Percentiles rank a stretch among this genome's conserved stretches.
Conservation (phyloP, 2,888 invertebrate genomes). For the Drosophila lutescens region DNA sequence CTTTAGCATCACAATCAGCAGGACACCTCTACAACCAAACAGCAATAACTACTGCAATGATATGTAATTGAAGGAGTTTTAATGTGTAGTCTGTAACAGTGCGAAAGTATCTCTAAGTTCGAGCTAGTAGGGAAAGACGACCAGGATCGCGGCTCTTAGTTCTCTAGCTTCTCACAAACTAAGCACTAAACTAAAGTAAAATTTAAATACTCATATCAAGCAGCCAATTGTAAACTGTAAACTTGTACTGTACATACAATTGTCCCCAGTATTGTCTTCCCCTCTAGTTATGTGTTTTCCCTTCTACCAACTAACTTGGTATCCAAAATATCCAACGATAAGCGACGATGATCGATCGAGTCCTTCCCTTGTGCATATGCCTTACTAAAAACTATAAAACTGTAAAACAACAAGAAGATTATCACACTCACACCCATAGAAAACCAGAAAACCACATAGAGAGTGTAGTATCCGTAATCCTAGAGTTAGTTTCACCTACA, state of each 20-base stretch:
- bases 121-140: constrained; percentile 11
- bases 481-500: constrained; percentile 58
- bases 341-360: constrained; percentile 54
- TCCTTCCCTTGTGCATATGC: constrained; percentile 70
- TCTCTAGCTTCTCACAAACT: constrained; percentile 27
- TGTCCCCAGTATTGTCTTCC: constrained; percentile 53
- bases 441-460: constrained; percentile 13
- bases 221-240: constrained; percentile 47
- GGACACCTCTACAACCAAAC: constrained; percentile 37
- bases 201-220: constrained; percentile 45
- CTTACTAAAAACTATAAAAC: constrained; percentile 46
- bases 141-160: constrained; percentile 7
- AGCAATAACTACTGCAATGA: constrained; percentile 69
- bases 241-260: constrained; percentile 41
- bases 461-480: constrained; percentile 24
- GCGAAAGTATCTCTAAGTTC: constrained; percentile 24
- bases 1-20: constrained; percentile 38
- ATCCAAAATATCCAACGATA: constrained; percentile 28
- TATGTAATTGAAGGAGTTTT: constrained; percentile 46
- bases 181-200: constrained; percentile 29
- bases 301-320: constrained; percentile 14
- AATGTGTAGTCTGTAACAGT: constrained; percentile 28
- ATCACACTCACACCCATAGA: constrained; percentile 3
- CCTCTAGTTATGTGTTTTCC: constrained; percentile 21
- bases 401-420: neutral